Base-by-base conservation (phyloP, 2,797 vertebrate species). In the Schizopygopsis malacanthus region DNA sequence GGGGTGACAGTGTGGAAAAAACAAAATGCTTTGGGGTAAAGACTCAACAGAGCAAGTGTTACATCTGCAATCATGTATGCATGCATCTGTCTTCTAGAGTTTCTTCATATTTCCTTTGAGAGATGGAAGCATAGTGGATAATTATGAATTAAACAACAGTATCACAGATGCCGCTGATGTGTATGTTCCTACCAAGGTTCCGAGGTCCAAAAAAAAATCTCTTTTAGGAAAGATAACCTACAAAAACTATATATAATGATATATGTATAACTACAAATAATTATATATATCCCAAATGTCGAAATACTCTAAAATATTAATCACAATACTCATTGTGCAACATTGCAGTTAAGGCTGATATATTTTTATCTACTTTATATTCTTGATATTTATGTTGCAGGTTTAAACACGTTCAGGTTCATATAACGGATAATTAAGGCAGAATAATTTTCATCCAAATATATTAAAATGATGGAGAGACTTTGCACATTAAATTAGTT, bases 401-500 rank as follows among this genome's bases (percentile, higher is more conserved):
- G 20, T 82, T 73, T 45, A 52, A 70, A 77, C 16, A 11, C 25
- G 2, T 9, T 69, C 70, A 11, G 15, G n/a, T 47, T 16, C 6
- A 25, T 12, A 72, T 15, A n/a, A 43, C 3, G 41, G 71, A 71
- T n/a, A 73, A 87, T 79, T 67, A 83, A 25, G 16, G 25, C 59
- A 47, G 37, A 65, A 76, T 15, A 12, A 39, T 61, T 56, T 59
- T 75, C 67, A 67, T 54, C 69, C 39, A 80, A 15, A 41, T 59
- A 54, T 63, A 67, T 52, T 10, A 52, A 13, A 65, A 11, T 50
- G 45, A 22, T 63, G 56, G 4, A 37, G 18, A 20, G 11, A 33
- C 6, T 75, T 63, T 63, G 67, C 52, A 72, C 11, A 20, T 13
- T 41, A 28, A 71, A 85, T 61, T n/a, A 11, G 5, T 11, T 47